phyloP scores from a whole-genome alignment of 1,140 invertebrate genomes.

The Drosophila aff. region DNA sequence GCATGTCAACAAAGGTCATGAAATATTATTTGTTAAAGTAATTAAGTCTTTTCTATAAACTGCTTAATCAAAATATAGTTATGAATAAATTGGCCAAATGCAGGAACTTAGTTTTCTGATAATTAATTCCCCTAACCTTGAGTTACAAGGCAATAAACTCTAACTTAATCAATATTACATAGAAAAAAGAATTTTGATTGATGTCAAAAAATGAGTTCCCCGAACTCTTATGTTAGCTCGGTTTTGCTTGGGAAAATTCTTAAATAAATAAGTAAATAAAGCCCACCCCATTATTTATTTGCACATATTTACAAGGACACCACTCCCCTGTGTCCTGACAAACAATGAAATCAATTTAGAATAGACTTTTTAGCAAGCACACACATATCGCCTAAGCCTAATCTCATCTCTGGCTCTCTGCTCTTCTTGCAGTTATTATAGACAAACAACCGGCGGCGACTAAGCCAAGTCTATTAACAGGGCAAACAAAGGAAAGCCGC shows the following conservation, averaged over 20 bases:
- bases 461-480: conserved; percentile 74
- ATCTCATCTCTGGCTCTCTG: conserved; percentile 47
- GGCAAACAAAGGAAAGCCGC: conserved; percentile 57
- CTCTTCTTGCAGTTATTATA: conserved; percentile 77
- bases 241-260: not conserved
- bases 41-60: not conserved
- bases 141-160: not conserved
- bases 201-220: conserved; percentile 2
- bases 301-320: conserved; percentile 33
- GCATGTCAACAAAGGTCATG: no score
- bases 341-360: conserved; percentile 73
- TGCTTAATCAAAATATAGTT: not conserved
- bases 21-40: not conserved
- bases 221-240: not conserved
- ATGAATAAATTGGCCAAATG: not conserved
- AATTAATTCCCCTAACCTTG: not conserved
- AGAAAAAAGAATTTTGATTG: conserved; percentile 16
- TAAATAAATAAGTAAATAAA: conserved; percentile 20
- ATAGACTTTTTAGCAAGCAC: conserved; percentile 50
- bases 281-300: conserved; percentile 24
- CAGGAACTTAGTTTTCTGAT: not conserved
- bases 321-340: conserved; percentile 19
- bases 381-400: conserved; percentile 48
- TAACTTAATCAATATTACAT: not conserved
- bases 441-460: conserved; percentile 43